A percentile compares a stretch with the other conserved stretches of the same genome.
Evolutionary conservation across 2,888 invertebrate species (phyloP).

Genomic region (Sminthurinus aureus): DNA sequence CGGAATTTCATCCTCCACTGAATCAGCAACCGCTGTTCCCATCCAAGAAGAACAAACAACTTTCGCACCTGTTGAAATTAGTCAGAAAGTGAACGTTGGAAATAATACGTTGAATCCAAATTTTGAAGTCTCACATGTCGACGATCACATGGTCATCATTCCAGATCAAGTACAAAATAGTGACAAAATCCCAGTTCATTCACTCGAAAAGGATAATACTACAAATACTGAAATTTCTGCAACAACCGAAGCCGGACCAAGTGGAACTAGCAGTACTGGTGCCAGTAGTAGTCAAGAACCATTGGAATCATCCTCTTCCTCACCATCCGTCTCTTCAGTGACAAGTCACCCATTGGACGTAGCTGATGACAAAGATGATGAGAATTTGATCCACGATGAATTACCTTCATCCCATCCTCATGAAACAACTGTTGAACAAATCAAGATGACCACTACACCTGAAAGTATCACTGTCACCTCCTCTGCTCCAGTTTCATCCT

Average conservation of each 20-base stretch:
- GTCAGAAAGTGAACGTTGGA: not conserved
- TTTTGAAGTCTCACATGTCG: constrained; percentile 33
- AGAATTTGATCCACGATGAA: constrained; percentile 14
- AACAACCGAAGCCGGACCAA: not conserved
- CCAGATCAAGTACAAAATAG: constrained; percentile 43
- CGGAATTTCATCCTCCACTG: constrained; percentile 34
- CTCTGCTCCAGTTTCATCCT: constrained; percentile 14
- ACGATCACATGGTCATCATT: constrained; percentile 46
- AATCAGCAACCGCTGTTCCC: not conserved
- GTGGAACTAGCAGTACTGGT: constrained; percentile 45
- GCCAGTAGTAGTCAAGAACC: not conserved
- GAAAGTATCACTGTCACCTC: not conserved
- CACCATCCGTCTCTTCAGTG: not conserved
- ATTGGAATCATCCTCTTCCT: constrained; percentile 6
- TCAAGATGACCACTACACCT: not conserved
- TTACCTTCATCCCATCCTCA: not conserved
- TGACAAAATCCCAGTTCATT: constrained; percentile 46
- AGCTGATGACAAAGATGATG: not conserved
- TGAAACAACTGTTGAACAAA: not conserved
- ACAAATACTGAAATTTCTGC: constrained; percentile 45
- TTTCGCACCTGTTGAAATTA: not conserved
- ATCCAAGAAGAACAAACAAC: not conserved
- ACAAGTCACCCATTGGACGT: not conserved
- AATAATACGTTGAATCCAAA: not conserved
- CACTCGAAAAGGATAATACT: constrained; percentile 45